These are phyloP conservation scores for Etheostoma spectabile DNA, from an alignment of 2,113 vertebrate genomes.

Conservation along the genomic window DNA sequence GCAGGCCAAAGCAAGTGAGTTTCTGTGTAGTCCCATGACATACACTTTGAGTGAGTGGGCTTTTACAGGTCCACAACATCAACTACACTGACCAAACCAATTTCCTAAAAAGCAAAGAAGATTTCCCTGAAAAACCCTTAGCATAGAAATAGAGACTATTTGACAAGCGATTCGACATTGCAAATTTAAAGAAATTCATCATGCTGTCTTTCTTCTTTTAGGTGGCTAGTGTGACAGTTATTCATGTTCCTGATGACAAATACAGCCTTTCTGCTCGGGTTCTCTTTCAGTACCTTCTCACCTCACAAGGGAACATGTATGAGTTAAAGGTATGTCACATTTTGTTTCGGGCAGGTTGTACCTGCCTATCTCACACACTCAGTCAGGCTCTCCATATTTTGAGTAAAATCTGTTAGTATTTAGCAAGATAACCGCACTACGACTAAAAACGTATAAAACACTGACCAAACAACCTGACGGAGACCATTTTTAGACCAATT, in stretches of 20 bases:
- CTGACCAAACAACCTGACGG: not conserved
- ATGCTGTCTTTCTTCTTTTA: slow-evolving; percentile 59
- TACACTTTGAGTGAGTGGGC: not conserved
- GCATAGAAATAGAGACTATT: not conserved
- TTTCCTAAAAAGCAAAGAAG: not conserved
- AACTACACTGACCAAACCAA: not conserved
- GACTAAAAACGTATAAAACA: not conserved
- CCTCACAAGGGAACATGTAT: slow-evolving; percentile 90
- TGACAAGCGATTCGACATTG: not conserved
- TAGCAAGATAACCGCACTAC: not conserved
- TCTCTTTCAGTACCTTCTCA: slow-evolving; percentile 94
- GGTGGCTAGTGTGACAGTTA: slow-evolving; percentile 91
- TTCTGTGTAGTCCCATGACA: not conserved
- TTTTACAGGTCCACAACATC: too few relatives aligned
- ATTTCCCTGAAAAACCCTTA: not conserved
- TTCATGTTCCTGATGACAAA: slow-evolving; percentile 93
- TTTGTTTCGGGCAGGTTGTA: not conserved
- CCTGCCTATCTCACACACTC: not conserved
- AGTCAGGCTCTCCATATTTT: not conserved
- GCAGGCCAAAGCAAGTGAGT: not conserved
- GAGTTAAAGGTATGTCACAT: slow-evolving; percentile 91
- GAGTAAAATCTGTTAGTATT: not conserved
- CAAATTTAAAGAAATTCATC: not conserved
- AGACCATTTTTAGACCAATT: not conserved
- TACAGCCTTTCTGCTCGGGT: slow-evolving; percentile 90